Conservation (phyloP, 2,113 vertebrate species). For the Apodemus sylvaticus region DNA sequence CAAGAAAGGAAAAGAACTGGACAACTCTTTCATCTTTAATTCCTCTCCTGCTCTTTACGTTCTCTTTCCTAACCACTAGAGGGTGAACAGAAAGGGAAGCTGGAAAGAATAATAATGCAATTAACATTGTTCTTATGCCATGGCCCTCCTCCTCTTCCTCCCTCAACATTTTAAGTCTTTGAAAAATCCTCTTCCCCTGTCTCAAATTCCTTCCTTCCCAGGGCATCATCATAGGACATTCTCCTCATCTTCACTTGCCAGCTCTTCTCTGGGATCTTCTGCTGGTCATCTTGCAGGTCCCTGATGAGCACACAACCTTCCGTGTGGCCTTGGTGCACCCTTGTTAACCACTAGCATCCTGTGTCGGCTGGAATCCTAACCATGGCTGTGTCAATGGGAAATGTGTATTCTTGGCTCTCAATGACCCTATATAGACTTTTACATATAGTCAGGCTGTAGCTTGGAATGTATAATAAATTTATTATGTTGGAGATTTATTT, state of each 20-base stretch:
- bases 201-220: neutral
- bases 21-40: neutral
- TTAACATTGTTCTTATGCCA: too few relatives aligned
- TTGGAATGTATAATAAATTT: neutral
- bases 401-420: neutral
- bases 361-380: neutral
- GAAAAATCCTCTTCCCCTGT: neutral
- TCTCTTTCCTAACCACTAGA: neutral
- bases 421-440: neutral
- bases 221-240: too few relatives aligned
- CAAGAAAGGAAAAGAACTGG: neutral
- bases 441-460: neutral
- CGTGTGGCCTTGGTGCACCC: neutral
- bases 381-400: neutral
- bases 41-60: neutral
- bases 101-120: neutral
- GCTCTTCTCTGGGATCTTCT: neutral
- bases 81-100: neutral
- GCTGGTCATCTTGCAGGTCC: too few relatives aligned
- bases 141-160: neutral
- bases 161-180: neutral
- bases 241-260: neutral
- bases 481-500: neutral
- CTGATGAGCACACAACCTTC: rapidly evolving
- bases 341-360: neutral